phyloP scores from a whole-genome alignment of 1,140 invertebrate species.

The Archivesica marissinica region DNA sequence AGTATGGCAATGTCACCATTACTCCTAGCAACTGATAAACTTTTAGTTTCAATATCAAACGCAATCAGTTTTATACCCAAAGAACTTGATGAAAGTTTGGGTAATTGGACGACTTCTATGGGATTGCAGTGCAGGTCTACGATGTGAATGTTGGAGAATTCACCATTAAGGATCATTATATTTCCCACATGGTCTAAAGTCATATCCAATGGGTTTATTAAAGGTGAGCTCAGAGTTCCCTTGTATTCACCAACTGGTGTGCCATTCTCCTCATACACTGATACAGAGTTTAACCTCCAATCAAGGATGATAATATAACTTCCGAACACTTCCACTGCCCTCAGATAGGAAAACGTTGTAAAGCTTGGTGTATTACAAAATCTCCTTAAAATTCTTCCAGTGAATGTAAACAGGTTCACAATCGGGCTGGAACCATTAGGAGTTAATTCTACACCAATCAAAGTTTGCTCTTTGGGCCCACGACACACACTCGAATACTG shows the following conservation, averaged over 20 bases:
- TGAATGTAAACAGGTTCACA: conserved; percentile 41
- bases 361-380: conserved; percentile 22
- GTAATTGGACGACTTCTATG: conserved; percentile 46
- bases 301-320: conserved; percentile 36
- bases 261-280: conserved; percentile 23
- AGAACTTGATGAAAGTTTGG: neutral
- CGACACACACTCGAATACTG: conserved; percentile 32
- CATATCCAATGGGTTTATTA: conserved; percentile 48
- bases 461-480: conserved; percentile 42
- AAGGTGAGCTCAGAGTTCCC: conserved; percentile 31
- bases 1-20: conserved; percentile 48
- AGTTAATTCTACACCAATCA: conserved; percentile 8
- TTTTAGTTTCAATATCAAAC: conserved; percentile 12
- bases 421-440: neutral
- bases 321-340: conserved; percentile 5
- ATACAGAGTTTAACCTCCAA: conserved; percentile 28
- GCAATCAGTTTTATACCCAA: conserved; percentile 18
- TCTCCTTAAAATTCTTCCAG: conserved; percentile 17
- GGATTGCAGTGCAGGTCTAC: conserved; percentile 31
- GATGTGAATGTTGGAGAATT: conserved; percentile 41
- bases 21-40: conserved; percentile 12
- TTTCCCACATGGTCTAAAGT: conserved; percentile 37
- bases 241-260: conserved; percentile 26
- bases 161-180: conserved; percentile 54
- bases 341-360: conserved; percentile 4